A percentile compares a stretch with the other conserved stretches of the same genome.
Conservation (phyloP, 2,113 vertebrate species). For the Hippocampus guttulatus region DNA sequence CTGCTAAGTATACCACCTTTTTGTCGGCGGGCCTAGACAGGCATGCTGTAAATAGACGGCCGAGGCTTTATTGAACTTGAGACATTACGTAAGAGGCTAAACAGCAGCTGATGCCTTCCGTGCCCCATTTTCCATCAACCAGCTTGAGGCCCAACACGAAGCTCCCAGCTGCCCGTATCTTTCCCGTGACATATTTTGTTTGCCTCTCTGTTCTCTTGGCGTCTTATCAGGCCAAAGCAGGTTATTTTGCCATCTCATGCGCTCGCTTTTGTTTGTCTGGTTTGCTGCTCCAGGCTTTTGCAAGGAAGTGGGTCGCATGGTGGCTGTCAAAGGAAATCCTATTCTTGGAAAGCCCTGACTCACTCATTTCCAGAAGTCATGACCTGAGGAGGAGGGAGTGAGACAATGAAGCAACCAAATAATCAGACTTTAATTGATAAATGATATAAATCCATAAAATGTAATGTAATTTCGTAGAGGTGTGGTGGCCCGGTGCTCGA, state of each 20-base stretch:
- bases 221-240: conserved; percentile 28
- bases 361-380: conserved; percentile 52
- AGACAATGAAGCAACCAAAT: too few relatives aligned
- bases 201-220: conserved; percentile 3
- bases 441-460: not conserved
- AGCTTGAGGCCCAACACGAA: conserved; percentile 41
- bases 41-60: conserved; percentile 68
- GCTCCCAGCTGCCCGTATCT: conserved; percentile 45
- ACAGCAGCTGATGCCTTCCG: conserved; percentile 51
- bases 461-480: too few relatives aligned
- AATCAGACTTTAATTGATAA: too few relatives aligned
- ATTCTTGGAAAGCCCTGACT: conserved; percentile 66
- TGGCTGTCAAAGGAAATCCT: conserved; percentile 62
- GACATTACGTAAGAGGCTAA: conserved; percentile 77
- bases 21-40: conserved; percentile 73
- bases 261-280: conserved; percentile 23
- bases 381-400: conserved; percentile 23
- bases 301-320: conserved; percentile 40
- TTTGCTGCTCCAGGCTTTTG: conserved; percentile 39
- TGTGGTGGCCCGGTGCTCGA: too few relatives aligned
- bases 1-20: conserved; percentile 77
- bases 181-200: conserved; percentile 21
- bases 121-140: conserved; percentile 46
- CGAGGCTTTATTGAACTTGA: conserved; percentile 71
- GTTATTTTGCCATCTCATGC: conserved; percentile 21